Evolutionary conservation across 2,888 invertebrate species (phyloP).

Genomic region (Rhopalosiphum nymphaeae): DNA sequence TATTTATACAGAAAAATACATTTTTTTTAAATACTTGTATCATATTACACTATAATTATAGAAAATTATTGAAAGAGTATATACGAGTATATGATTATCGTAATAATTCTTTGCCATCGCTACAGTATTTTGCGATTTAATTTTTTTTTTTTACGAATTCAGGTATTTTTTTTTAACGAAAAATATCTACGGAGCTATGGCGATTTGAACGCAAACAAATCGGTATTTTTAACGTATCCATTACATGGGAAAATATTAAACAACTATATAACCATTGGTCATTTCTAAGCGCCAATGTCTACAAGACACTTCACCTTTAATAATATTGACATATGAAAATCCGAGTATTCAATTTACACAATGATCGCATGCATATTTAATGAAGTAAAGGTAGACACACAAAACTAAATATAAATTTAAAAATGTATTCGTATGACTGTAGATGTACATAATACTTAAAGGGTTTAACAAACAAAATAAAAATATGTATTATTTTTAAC

Average conservation of each 20-base stretch:
- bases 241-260: not conserved
- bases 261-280: no score
- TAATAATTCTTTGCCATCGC: not conserved
- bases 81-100: not conserved
- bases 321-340: not conserved
- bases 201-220: constrained; percentile 27
- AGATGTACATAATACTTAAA: not conserved
- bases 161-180: not conserved
- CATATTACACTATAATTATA: not conserved
- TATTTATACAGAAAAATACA: not conserved
- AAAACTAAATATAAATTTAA: not conserved
- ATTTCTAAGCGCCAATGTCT: not conserved
- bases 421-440: not conserved
- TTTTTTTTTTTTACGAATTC: not conserved
- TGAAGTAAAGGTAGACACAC: not conserved
- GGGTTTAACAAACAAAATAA: not conserved
- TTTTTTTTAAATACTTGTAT: not conserved
- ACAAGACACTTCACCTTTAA: not conserved
- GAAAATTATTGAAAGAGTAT: not conserved
- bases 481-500: not conserved
- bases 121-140: not conserved
- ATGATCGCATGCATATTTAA: not conserved
- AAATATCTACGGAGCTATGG: not conserved
- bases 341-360: not conserved
- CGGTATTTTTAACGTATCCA: not conserved